These are phyloP conservation scores for Polydrusus pterygomalis DNA, from an alignment of 2,888 invertebrate genomes.

Conservation along the genomic window DNA sequence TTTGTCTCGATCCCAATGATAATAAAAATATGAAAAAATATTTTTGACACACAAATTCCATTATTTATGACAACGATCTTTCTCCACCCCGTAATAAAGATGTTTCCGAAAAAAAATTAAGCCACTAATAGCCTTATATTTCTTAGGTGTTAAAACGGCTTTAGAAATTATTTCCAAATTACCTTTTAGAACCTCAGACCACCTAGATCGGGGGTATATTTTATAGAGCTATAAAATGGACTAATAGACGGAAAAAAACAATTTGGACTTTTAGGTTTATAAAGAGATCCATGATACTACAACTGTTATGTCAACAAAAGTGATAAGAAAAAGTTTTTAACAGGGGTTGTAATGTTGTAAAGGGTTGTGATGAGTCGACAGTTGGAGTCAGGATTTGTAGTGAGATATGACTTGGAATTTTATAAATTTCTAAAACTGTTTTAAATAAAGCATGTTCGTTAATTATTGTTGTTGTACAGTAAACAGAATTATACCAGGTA, in stretches of 20 bases:
- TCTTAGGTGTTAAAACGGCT: slow-evolving; percentile 43
- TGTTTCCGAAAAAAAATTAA: slow-evolving; percentile 18
- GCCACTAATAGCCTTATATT: slow-evolving; percentile 36
- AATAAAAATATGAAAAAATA: not conserved
- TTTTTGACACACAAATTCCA: slow-evolving; percentile 14
- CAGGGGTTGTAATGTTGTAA: slow-evolving; percentile 3
- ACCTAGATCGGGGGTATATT: slow-evolving; percentile 39
- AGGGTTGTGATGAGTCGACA: not conserved
- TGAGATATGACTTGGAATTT: too few species aligned
- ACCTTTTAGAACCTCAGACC: slow-evolving; percentile 41
- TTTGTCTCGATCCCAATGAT: not conserved
- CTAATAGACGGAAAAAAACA: slow-evolving; percentile 3
- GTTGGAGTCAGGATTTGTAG: too few species aligned
- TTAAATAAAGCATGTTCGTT: too few species aligned
- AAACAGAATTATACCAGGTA: too few species aligned
- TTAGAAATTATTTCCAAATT: slow-evolving; percentile 34
- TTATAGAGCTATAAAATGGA: slow-evolving; percentile 39
- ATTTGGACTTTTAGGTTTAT: not conserved
- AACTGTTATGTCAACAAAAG: slow-evolving; percentile 40
- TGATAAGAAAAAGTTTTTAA: slow-evolving; percentile 4
- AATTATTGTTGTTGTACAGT: too few species aligned
- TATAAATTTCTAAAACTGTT: too few species aligned
- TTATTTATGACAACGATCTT: slow-evolving; percentile 15
- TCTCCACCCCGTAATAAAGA: slow-evolving; percentile 11
- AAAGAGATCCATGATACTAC: slow-evolving; percentile 35